Percentiles rank a stretch among this genome's conserved stretches.
Evolutionary conservation across 2,113 vertebrate species (phyloP).

Genomic region (Desmodus rotundus): DNA sequence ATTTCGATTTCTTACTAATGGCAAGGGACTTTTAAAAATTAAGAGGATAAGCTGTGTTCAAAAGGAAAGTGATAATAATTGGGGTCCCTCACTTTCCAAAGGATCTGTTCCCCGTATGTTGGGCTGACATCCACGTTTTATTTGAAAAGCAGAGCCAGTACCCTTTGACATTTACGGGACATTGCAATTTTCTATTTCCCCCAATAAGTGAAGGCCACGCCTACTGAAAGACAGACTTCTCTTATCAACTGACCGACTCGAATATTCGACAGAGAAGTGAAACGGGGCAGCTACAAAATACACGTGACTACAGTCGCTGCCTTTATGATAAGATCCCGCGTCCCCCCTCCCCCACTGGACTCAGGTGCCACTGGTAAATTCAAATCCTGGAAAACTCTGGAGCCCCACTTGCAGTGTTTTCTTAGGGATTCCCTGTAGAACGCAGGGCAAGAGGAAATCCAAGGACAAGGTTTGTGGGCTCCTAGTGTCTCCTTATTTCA

Average conservation of each 20-base stretch:
- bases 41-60: neutral
- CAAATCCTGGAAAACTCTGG: neutral
- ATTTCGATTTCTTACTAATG: neutral
- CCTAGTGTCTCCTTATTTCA: neutral
- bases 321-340: neutral
- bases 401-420: neutral
- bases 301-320: rapidly evolving
- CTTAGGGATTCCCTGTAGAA: neutral
- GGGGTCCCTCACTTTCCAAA: neutral
- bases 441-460: rapidly evolving
- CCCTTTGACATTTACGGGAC: neutral
- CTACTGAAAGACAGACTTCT: neutral
- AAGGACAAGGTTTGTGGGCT: neutral
- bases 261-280: neutral
- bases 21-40: conserved; percentile 7
- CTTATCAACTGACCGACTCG: neutral
- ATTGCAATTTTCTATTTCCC: neutral
- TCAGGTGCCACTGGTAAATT: neutral
- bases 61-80: neutral
- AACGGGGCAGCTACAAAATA: neutral
- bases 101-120: neutral
- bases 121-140: neutral
- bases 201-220: neutral
- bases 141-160: neutral
- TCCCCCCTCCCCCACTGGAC: neutral